phyloP scores from a whole-genome alignment of 2,113 vertebrate species.

The Spea bombifrons region DNA sequence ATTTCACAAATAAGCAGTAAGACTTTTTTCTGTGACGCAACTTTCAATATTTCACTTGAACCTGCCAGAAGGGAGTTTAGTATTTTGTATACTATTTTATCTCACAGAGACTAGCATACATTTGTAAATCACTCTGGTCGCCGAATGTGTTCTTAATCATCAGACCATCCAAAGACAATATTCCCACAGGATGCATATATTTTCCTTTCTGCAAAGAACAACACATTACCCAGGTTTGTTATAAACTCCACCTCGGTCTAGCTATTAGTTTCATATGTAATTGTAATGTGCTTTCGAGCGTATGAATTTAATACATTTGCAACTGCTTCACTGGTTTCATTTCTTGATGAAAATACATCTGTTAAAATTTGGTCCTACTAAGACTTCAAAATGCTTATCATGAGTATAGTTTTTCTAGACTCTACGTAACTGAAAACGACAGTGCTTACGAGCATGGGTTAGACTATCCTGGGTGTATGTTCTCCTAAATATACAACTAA shows the following conservation, averaged over 20 bases:
- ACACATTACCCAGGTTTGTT: not conserved
- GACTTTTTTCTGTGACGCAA: not conserved
- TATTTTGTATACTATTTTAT: not conserved
- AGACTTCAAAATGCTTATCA: too few species aligned
- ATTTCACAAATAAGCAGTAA: too few species aligned
- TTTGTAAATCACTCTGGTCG: slow-evolving; percentile 14
- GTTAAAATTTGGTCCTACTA: too few species aligned
- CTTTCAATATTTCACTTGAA: not conserved
- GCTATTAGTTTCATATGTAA: slow-evolving; percentile 6
- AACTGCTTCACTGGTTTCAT: not conserved
- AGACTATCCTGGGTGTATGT: too few species aligned
- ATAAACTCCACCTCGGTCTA: not conserved
- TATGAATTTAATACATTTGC: not conserved
- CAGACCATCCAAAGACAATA: slow-evolving; percentile 11
- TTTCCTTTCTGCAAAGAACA: slow-evolving; percentile 13
- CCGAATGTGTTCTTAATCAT: slow-evolving; percentile 16
- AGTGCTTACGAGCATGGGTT: too few species aligned
- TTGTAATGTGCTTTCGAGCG: not conserved
- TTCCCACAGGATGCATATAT: slow-evolving; percentile 15
- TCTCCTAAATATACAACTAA: too few species aligned
- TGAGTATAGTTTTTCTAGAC: too few species aligned
- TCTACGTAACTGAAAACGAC: too few species aligned
- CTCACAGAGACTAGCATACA: slow-evolving; percentile 1
- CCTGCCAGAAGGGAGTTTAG: not conserved
- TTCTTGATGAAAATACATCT: not conserved